Evolutionary conservation across 2,797 vertebrate species (phyloP), one percentile per base, ranked within the genome.

Genomic region (Brachyalestes nurse): DNA sequence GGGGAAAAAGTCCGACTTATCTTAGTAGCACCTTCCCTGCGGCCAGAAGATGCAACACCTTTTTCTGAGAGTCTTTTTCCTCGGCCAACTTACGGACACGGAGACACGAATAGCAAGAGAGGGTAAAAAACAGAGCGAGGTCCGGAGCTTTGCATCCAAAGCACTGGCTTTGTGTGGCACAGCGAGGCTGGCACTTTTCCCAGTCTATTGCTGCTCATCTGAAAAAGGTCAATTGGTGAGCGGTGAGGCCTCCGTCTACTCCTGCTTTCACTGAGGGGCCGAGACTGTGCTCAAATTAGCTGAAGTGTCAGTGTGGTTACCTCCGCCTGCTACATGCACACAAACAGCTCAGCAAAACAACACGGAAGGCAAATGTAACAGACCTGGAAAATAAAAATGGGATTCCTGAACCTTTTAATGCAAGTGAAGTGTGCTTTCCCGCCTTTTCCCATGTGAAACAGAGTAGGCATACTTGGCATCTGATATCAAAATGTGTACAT

Each of bases 331-430:
- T 34, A 53, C 34, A 53, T 25, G 28, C 17, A 34, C 47, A 66
- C 47, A 25, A 51, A 77, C 75, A 77, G 38, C 64, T 66, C 38
- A 47, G 47, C 58, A 72, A 71, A 67, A 70, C 72, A 62, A 75
- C 79, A 64, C 2, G 17, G 10, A 67, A 45, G 40, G 17, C 28
- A 28, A 13, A 66, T 42, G 19, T 17, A n/a, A 25, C 6, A 13
- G 12, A 5, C n/a, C 51, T 13, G 60, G 28, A 79, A 55, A 16
- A 38, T 21, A 19, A 53, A 28, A 28, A 55, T 38, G 25, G 70
- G 10, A 23, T 23, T n/a, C 58, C 9, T 14, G 5, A 25, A 25
- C 14, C 25, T 38, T 38, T 14, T 16, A 62, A 6, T 34, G 13
- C 60, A 28, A 60, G 23, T 25, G 8, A 60, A 23, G 12, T 60